Base-by-base conservation (phyloP, 2,797 vertebrate genomes). In the Hypotaenidia philippensis region DNA sequence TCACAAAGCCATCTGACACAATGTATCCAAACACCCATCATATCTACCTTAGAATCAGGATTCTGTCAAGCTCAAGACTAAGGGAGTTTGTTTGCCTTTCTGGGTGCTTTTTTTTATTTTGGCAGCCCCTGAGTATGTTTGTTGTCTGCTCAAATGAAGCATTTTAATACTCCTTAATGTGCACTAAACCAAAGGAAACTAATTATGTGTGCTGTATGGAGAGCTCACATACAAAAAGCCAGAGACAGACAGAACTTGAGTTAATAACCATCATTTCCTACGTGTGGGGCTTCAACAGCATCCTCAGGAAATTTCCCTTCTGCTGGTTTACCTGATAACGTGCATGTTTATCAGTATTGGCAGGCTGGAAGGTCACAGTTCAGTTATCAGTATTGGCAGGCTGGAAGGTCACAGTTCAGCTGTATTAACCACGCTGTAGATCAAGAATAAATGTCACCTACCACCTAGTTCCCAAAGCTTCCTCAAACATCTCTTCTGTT, bases 241-340 rank as follows among this genome's bases (percentile, higher is more conserved):
- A 21, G 50, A 65, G 79, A 57, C 11, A 88, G 11, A 17, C 21
- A 53, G 90, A 89, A 66, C 9, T 4, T 69, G 90, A 88, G 91
- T 94, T 95, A 95, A 96, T 6, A 44, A 45, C 29, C 41, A 63
- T 57, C 4, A 82, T 96, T 95, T 87, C 84, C 86, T 74, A 26
- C 6, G 31, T 94, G 70, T 29, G 66, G 80, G 87, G 55, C 78
- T 96, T 96, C 83, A 75, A 31, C 9, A 22, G 70, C 7, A 45
- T 96, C 88, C 87, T 86, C 77, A 81, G 65, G 94, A 94, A 83
- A 87, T 60, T 41, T 94, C 52, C 84, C 64, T 96, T 97, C 90
- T 94, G 85, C 7, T 95, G 88, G 93, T 78, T 95, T 65, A 92
- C 83, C 87, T 93, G 78, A 87, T 83, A 89, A 87, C 8, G 11